These are phyloP conservation scores for Drepana arcuata DNA, from an alignment of 1,140 invertebrate genomes.

Conservation along the genomic window DNA sequence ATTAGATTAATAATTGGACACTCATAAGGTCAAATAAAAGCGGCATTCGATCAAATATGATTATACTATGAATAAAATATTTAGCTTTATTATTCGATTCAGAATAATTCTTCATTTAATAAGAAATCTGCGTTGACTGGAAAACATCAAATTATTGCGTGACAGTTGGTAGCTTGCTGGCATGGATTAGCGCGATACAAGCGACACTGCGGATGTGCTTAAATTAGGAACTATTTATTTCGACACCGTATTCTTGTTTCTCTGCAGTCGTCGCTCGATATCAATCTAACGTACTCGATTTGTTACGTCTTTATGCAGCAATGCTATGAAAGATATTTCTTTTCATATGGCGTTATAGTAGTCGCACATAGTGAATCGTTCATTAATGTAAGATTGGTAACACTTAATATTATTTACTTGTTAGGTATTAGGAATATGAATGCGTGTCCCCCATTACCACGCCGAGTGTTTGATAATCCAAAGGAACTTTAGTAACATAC, in stretches of 20 bases:
- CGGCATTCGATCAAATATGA: too few species aligned
- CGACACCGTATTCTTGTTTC: conserved; percentile 36
- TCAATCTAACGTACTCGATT: conserved; percentile 64
- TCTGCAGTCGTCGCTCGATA: conserved; percentile 65
- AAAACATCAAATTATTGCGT: too few species aligned
- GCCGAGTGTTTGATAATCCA: conserved; percentile 56
- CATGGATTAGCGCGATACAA: too few species aligned
- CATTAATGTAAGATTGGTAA: conserved; percentile 72
- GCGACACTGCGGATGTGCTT: conserved; percentile 17
- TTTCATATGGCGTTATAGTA: conserved; percentile 71
- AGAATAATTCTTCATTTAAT: too few species aligned
- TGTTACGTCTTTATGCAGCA: conserved; percentile 68
- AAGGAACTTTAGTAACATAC: conserved; percentile 28
- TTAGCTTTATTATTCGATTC: too few species aligned
- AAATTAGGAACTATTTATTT: conserved; percentile 48
- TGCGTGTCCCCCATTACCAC: conserved; percentile 59
- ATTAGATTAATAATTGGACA: too few species aligned
- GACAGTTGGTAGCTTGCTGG: too few species aligned
- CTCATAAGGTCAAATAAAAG: too few species aligned
- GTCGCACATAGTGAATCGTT: conserved; percentile 72
- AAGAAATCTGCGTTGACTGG: too few species aligned
- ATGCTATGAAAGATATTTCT: conserved; percentile 70
- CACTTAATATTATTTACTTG: conserved; percentile 67
- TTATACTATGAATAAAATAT: too few species aligned
- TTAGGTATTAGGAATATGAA: conserved; percentile 58